phyloP scores from a whole-genome alignment of 2,888 invertebrate genomes.

The Xestobium rufovillosum region DNA sequence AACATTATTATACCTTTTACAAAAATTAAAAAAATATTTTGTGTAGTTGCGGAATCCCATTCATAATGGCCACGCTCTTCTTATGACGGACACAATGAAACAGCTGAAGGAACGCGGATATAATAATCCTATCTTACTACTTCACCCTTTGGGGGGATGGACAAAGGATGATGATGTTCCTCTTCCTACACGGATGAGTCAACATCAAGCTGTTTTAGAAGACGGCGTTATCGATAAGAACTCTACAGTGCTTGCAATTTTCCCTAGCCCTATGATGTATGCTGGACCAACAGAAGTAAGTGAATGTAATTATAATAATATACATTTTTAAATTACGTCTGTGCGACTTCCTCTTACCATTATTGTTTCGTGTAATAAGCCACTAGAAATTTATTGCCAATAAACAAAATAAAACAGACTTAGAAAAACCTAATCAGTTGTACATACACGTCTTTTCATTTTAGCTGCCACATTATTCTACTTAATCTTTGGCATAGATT shows the following conservation, averaged over 20 bases:
- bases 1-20: background rate
- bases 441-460: too few species aligned
- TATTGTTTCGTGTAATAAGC: too few species aligned
- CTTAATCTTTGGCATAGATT: too few species aligned
- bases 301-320: background rate
- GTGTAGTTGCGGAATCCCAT: slow-evolving; percentile 81
- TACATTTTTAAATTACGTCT: background rate
- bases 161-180: slow-evolving; percentile 98
- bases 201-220: slow-evolving; percentile 83
- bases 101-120: slow-evolving; percentile 72
- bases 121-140: slow-evolving; percentile 83
- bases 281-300: slow-evolving; percentile 93
- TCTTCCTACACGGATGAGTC: slow-evolving; percentile 74
- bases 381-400: too few species aligned
- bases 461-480: too few species aligned
- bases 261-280: slow-evolving; percentile 99
- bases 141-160: slow-evolving; percentile 95
- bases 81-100: slow-evolving; percentile 88
- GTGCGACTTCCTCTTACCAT: too few species aligned
- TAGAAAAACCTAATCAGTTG: too few species aligned
- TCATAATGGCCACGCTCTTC: slow-evolving; percentile 93
- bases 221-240: slow-evolving; percentile 74
- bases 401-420: too few species aligned
- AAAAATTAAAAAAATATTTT: background rate
- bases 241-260: slow-evolving; percentile 86